Base-by-base conservation (phyloP, 2,888 invertebrate genomes). In the Rapana venosa region DNA sequence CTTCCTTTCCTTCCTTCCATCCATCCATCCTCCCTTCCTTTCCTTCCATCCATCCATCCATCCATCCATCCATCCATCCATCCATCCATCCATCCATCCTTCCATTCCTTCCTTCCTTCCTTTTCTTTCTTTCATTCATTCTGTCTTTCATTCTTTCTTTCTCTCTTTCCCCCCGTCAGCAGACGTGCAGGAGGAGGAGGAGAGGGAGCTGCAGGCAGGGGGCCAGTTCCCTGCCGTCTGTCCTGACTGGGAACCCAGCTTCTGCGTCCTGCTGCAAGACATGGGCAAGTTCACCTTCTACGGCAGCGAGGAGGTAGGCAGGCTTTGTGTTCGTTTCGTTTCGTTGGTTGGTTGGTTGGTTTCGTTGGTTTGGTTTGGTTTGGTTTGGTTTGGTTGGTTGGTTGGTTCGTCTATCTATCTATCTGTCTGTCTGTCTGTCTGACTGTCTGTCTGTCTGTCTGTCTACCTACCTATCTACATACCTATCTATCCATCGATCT, bases 281-380 rank as follows among this genome's bases (percentile, higher is more conserved):
- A 83, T 83, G 81, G 81, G 47, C 81, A 83, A 83, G 81, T 83
- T 83, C 47, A 83, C 81, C 47, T 83, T 83, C 81, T 83, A 83
- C 47, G 81, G 81, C 81, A 83, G 81, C 15, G 81, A 83, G 13
- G 5, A 83, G 81, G 81, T 83, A 47, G 4, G 35, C 8, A 8
- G 47, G n/a, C n/a, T 2, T 8, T 47, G 47, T n/a, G n/a, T 17
- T 15, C 13, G 4, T 47, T 47, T 47, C 2, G 17, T 61, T 66
- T 66, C 1, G 26, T 2, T 66, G 66, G 26, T 66, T 66, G 66
- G 26, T 66, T 66, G 4, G 26, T 66, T 66, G 6, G 26, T 66
- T 47, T 2, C 4, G 47, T 8, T 47, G 47, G 4, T 47, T 47
- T 47, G 8, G 17, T 61, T 66, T 47, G 47, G 47, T 2, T 8